Evolutionary conservation across 2,888 invertebrate genomes (phyloP), one percentile per base, ranked within the genome.

Genomic region (Andricus curvator): DNA sequence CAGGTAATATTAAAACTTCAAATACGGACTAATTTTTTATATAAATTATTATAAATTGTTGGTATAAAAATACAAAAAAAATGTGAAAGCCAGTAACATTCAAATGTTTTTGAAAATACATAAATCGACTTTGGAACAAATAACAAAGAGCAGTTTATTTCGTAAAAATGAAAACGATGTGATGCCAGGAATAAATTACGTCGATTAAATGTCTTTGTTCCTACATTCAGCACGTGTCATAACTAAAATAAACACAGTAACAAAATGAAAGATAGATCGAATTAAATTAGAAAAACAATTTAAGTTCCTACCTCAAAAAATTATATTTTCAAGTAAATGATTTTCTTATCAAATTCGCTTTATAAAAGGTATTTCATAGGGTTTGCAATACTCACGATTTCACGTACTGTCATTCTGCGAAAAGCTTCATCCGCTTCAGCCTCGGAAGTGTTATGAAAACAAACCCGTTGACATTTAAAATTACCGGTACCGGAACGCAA

Each of bases 391-490:
- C 56, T 51, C 74, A 33, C 56, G 51, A 74, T 74, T 70, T 74
- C 20, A 74, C 29, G 25, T 51, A 74, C n/a, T 74, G 56, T 60
- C 37, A 70, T 74, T 60, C 37, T n/a, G n/a, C 20, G 33, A 60
- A 74, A 74, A 56, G 13, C 56, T 74, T 48, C 20, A 56, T 13
- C 74, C n/a, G 33, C 56, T 60, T 48, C 29, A 56, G 13, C 56
- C 56, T 48, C 29, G 33, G 66, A 70, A 70, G 33, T 74, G 51
- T 74, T 74, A 60, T 74, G 74, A 74, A 74, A 74, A 74, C 74
- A 74, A 74, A 74, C 74, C n/a, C 37, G 74, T 60, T 74, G 74
- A 74, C 56, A 74, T 74, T 74, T 56, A 74, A 74, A 74, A 33
- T 74, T 74, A 33, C 56, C 74, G 33, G 51, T 33, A 74, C 29